These are phyloP conservation scores for Amorpha juglandis DNA, from an alignment of 2,888 invertebrate genomes.

Conservation along the genomic window DNA sequence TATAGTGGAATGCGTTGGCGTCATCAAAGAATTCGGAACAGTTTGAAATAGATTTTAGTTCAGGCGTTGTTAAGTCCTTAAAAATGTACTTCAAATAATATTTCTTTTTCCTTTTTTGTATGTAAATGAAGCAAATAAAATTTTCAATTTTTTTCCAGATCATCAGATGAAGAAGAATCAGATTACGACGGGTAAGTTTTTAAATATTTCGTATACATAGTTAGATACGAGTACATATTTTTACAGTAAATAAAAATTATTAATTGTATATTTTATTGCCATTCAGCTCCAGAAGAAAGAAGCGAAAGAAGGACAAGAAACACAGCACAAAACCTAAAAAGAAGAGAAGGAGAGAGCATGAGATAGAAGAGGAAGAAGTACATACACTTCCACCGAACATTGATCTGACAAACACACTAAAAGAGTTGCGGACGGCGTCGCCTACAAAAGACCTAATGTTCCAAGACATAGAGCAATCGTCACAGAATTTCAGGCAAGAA, in stretches of 20 bases:
- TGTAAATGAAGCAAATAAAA: neutral
- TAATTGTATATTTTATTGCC: too few relatives aligned
- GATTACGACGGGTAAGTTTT: slow-evolving; percentile 63
- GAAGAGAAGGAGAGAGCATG: slow-evolving; percentile 51
- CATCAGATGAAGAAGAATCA: slow-evolving; percentile 70
- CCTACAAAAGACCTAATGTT: slow-evolving; percentile 66
- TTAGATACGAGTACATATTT: neutral
- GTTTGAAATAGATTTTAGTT: neutral
- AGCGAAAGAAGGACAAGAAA: slow-evolving; percentile 72
- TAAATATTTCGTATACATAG: neutral
- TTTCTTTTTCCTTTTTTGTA: too few relatives aligned
- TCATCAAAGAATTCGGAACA: neutral
- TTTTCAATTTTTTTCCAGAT: slow-evolving; percentile 49
- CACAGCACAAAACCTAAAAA: slow-evolving; percentile 62
- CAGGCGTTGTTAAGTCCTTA: neutral
- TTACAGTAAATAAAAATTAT: neutral
- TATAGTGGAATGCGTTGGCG: too few relatives aligned
- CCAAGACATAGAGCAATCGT: slow-evolving; percentile 44
- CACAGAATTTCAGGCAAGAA: slow-evolving; percentile 38
- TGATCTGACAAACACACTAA: slow-evolving; percentile 66
- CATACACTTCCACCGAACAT: slow-evolving; percentile 56
- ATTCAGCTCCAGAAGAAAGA: slow-evolving; percentile 50
- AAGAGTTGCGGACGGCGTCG: slow-evolving; percentile 65
- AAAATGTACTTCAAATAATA: too few relatives aligned
- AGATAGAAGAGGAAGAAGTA: slow-evolving; percentile 49